phyloP scores from a whole-genome alignment of 1,140 invertebrate genomes.

The Heterodera carotae region DNA sequence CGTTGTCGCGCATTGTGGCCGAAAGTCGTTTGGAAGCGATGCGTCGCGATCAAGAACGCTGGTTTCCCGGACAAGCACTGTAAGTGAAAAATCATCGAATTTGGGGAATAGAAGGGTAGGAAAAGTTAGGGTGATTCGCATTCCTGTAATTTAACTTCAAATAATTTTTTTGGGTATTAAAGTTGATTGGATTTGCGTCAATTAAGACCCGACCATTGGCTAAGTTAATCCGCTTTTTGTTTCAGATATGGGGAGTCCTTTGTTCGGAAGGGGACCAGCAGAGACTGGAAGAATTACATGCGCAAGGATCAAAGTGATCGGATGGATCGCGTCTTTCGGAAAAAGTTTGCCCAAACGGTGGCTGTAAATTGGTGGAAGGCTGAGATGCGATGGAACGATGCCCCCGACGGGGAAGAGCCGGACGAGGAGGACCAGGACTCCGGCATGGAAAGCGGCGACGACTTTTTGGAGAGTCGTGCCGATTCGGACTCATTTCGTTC shows the following conservation, averaged over 20 bases:
- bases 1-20: constrained; percentile 50
- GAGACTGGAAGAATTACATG: constrained; percentile 68
- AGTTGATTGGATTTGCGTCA: too few relatives aligned
- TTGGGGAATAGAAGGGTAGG: too few relatives aligned
- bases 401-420: background rate
- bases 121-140: too few relatives aligned
- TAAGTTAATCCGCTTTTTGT: too few relatives aligned
- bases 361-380: constrained; percentile 56
- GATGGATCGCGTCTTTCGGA: constrained; percentile 57
- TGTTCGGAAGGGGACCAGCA: constrained; percentile 65
- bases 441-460: constrained; percentile 26
- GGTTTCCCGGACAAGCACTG: constrained; percentile 58
- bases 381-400: constrained; percentile 54
- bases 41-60: constrained; percentile 60
- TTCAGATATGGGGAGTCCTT: constrained; percentile 49
- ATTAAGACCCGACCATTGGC: too few relatives aligned
- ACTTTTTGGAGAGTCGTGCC: background rate
- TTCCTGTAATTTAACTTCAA: too few relatives aligned
- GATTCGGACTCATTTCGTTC: background rate
- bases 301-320: constrained; percentile 65
- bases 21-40: constrained; percentile 59
- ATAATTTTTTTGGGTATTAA: too few relatives aligned
- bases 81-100: constrained; percentile 45
- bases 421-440: constrained; percentile 13
- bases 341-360: constrained; percentile 49